Conservation (phyloP, 2,113 vertebrate genomes). For the Spheniscus mendiculus region DNA sequence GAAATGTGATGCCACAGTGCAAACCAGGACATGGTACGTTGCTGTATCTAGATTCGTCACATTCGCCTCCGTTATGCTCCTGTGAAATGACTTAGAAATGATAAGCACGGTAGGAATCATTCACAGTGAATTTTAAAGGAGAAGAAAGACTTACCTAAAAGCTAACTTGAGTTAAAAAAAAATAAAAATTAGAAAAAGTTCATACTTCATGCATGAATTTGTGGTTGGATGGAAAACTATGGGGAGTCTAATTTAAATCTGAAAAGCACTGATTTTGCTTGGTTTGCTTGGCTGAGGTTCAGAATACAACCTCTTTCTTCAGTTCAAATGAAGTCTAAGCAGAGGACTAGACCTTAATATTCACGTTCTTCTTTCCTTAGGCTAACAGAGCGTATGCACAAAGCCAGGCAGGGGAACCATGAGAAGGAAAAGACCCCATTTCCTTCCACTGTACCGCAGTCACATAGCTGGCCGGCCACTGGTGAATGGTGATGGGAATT, state of each 20-base stretch:
- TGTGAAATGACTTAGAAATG: background rate
- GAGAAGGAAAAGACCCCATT: background rate
- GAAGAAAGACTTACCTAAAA: background rate
- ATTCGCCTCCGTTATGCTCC: background rate
- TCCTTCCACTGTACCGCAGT: background rate
- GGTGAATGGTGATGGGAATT: background rate
- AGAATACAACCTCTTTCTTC: background rate
- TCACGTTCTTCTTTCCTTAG: background rate
- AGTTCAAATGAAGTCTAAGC: background rate
- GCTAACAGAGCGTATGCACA: background rate
- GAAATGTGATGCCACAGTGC: background rate
- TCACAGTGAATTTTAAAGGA: background rate
- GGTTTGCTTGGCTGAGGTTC: background rate
- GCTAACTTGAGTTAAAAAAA: background rate
- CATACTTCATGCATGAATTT: background rate
- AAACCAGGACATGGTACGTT: background rate
- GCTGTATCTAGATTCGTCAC: background rate
- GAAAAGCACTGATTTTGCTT: background rate
- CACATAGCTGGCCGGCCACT: background rate
- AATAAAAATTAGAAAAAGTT: background rate
- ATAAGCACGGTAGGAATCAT: background rate
- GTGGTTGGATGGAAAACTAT: background rate
- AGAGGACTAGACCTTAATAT: background rate
- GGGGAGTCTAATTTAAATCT: background rate
- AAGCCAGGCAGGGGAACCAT: background rate